These are phyloP conservation scores for Oikopleura dioica DNA, from an alignment of 23 tunicate genomes.

Conservation along the genomic window DNA sequence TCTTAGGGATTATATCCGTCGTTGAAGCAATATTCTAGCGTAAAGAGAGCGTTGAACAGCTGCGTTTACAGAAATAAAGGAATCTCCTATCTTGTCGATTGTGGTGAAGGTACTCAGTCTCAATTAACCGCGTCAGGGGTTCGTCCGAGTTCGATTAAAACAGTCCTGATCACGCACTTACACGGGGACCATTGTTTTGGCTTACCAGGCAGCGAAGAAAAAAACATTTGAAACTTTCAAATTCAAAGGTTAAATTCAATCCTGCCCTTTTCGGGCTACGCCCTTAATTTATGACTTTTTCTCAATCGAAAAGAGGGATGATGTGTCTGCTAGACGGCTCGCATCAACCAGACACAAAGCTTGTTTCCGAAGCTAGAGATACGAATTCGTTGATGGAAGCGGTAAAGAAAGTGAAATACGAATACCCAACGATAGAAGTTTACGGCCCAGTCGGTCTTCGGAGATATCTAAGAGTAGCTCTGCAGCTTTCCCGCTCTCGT, in stretches of 20 bases:
- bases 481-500: constrained; percentile 43
- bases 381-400: no score
- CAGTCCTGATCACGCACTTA: constrained; percentile 70
- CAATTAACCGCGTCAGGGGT: constrained; percentile 24
- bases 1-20: no score
- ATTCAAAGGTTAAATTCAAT: neutral
- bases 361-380: no score
- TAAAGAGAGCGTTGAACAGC: neutral
- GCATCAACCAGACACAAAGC: neutral
- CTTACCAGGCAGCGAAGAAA: constrained; percentile 29
- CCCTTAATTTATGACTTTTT: no score
- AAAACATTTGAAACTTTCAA: constrained; percentile 6
- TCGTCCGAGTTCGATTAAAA: constrained; percentile 38
- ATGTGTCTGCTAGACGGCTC: neutral
- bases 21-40: no score
- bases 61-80: constrained; percentile 32
- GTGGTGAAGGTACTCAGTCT: constrained; percentile 97
- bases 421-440: constrained; percentile 29
- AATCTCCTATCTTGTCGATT: constrained; percentile 60
- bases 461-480: constrained; percentile 43
- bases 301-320: no score
- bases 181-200: constrained; percentile 98
- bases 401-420: constrained; percentile 15
- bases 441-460: constrained; percentile 62
- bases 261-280: no score